Conservation (phyloP, 1,140 invertebrate genomes). For the Drosophila punjabiensis region DNA sequence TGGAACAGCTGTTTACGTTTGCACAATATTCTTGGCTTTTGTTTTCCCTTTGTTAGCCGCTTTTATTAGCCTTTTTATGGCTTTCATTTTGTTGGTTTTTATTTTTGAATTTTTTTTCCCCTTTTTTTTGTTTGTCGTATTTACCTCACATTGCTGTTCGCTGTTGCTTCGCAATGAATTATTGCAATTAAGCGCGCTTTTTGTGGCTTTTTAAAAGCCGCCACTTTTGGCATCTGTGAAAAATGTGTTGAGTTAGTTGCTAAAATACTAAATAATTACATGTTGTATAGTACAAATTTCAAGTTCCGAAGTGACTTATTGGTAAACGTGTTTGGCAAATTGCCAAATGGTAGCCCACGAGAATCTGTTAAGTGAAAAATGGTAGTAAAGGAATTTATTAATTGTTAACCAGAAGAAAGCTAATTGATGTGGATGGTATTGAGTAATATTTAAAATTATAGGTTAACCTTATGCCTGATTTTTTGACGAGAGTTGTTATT, state of each 20-base stretch:
- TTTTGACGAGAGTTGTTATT: too few species aligned
- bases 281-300: conserved; percentile 54
- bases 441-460: conserved; percentile 14
- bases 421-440: conserved; percentile 9
- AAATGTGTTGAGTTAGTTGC: conserved; percentile 72
- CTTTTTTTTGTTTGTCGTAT: conserved; percentile 15
- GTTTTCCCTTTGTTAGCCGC: conserved; percentile 38
- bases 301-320: conserved; percentile 52
- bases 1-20: conserved; percentile 77
- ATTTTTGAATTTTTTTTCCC: conserved; percentile 29
- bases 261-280: conserved; percentile 76
- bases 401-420: conserved; percentile 17
- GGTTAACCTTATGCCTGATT: neutral
- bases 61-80: conserved; percentile 79
- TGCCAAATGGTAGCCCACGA: conserved; percentile 23
- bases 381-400: conserved; percentile 23
- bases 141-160: conserved; percentile 39
- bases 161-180: conserved; percentile 67
- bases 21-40: conserved; percentile 60
- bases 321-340: conserved; percentile 36
- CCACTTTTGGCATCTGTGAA: conserved; percentile 55
- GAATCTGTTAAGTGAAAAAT: conserved; percentile 44
- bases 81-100: conserved; percentile 56
- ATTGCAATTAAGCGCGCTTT: conserved; percentile 77
- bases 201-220: conserved; percentile 77